Evolutionary conservation across 2,888 invertebrate species (phyloP).

Genomic region (Barypeithes pellucidus): DNA sequence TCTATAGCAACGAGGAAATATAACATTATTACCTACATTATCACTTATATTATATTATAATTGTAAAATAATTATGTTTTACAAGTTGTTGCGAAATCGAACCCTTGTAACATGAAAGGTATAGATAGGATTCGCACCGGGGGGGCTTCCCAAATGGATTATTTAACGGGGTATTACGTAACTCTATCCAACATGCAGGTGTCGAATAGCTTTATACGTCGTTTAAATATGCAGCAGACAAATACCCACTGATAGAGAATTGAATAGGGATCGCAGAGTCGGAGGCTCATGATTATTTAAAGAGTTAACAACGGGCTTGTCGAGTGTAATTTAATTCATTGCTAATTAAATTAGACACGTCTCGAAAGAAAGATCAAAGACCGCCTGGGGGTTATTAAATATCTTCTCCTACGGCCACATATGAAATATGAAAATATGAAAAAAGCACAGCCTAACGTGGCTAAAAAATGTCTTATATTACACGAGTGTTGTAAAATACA

Average conservation of each 20-base stretch:
- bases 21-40: too few species aligned
- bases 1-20: too few species aligned
- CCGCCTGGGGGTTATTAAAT: neutral
- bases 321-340: conserved; percentile 31
- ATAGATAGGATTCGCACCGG: conserved; percentile 37
- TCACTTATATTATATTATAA: too few species aligned
- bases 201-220: conserved; percentile 50
- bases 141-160: conserved; percentile 52
- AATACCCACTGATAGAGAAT: conserved; percentile 50
- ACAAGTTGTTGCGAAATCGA: conserved; percentile 36
- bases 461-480: too few species aligned
- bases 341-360: conserved; percentile 34
- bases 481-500: too few species aligned
- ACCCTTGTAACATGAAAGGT: conserved; percentile 4
- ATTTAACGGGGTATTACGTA: conserved; percentile 53
- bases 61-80: conserved; percentile 16
- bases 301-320: conserved; percentile 43
- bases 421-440: too few species aligned
- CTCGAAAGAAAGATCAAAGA: conserved; percentile 29
- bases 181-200: conserved; percentile 50
- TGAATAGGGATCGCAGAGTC: conserved; percentile 34
- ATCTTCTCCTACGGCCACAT: too few species aligned
- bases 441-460: too few species aligned
- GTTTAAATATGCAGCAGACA: conserved; percentile 53
- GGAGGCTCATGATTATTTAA: conserved; percentile 51